Percentiles rank a stretch among this genome's conserved stretches.
Conservation (phyloP, 2,888 invertebrate species). For the Plutella xylostella region DNA sequence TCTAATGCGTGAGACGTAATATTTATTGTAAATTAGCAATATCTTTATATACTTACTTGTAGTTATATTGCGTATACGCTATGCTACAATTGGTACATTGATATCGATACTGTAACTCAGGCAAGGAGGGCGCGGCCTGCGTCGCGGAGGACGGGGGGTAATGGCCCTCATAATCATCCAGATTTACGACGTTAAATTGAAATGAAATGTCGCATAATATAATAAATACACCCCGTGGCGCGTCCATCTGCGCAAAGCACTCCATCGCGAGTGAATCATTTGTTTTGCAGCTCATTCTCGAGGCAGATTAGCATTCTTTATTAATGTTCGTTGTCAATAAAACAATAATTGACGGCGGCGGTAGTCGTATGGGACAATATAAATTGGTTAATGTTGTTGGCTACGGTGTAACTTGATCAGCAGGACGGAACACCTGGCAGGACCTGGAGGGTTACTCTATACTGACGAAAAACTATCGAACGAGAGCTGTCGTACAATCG, state of each 20-base stretch:
- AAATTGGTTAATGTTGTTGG: conserved; percentile 69
- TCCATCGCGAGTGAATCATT: conserved; percentile 57
- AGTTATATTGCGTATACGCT: too few species aligned
- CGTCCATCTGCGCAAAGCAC: conserved; percentile 39
- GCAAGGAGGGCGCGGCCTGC: conserved; percentile 19
- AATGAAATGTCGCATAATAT: conserved; percentile 64
- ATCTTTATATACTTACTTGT: too few species aligned
- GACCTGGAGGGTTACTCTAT: too few species aligned
- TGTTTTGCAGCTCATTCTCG: conserved; percentile 66
- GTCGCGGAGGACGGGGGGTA: conserved; percentile 24
- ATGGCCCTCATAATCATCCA: conserved; percentile 44
- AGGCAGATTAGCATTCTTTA: conserved; percentile 58
- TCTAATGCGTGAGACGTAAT: too few species aligned
- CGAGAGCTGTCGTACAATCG: too few species aligned
- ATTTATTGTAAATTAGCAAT: too few species aligned
- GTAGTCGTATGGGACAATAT: conserved; percentile 64
- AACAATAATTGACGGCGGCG: conserved; percentile 60
- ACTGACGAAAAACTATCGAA: too few species aligned
- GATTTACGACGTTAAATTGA: conserved; percentile 56
- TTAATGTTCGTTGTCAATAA: conserved; percentile 57
- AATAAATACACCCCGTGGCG: conserved; percentile 53
- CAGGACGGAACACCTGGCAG: conserved; percentile 42
- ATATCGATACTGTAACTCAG: too few species aligned
- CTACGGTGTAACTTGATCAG: conserved; percentile 60
- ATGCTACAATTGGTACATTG: too few species aligned